Base-by-base conservation (phyloP, 1,140 invertebrate species). In the Drosophila carrolli region DNA sequence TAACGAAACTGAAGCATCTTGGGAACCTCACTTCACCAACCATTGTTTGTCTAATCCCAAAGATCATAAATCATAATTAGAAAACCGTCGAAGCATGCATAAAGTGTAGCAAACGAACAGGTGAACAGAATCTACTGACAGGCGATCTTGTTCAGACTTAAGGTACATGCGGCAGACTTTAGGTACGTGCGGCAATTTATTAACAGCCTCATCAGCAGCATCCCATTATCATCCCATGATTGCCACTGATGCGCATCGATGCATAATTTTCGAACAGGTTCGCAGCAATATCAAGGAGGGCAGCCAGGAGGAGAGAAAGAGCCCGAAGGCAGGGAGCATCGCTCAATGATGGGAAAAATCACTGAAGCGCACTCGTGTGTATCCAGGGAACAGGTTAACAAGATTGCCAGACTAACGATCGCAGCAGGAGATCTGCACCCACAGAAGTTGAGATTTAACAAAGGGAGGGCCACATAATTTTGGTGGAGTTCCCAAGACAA, bases 241-340 rank as follows among this genome's bases (percentile, higher is more conserved):
- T 78, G 67, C 68, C 66, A 58, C 77, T 75, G 41, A 80, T 56
- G 73, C 67, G 44, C 59, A 78, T 60, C 63, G 74, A 75, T 82
- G 79, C 79, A 81, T 81, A 81, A 81, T 81, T 66, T 81, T 54
- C 40, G 60, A 81, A 77, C 78, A 81, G 78, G 75, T 83, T 35
- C 27, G 35, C 79, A 81, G 78, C 51, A 71, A 47, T 8, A 5
- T 29, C 13, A 37, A 37, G 16, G 13, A 47, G 16, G 35, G 19
- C 35, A 23, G 27, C 7, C 32, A 47, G 56, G 32, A 61, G 57
- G 51, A 43, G 65, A 19, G 23, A 29, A 29, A 14, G 32, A 32
- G 23, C 9, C 29, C 27, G 19, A 16, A 16, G 59, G 59, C 40
- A 67, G 11, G 4, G 43, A 48, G 63, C 65, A 50, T 58, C 66